Evolutionary conservation across 2,888 invertebrate species (phyloP).

Genomic region (Strigamia maritima): DNA sequence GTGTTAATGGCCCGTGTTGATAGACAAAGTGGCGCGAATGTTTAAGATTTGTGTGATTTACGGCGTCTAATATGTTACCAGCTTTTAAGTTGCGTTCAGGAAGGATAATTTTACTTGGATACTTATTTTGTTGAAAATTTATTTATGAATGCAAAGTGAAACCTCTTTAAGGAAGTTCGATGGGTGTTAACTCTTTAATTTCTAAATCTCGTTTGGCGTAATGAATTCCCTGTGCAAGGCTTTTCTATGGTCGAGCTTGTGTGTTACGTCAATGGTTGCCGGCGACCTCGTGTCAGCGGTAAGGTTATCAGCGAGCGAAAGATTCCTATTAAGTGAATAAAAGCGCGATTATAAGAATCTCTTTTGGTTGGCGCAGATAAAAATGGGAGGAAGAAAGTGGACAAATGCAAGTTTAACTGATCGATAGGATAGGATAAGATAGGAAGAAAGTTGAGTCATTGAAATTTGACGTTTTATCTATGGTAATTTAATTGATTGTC

Average conservation of each 20-base stretch:
- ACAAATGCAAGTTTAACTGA: background rate
- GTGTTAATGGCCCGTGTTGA: background rate
- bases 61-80: background rate
- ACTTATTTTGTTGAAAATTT: background rate
- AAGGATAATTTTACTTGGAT: background rate
- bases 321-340: constrained; percentile 34
- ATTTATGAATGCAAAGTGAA: background rate
- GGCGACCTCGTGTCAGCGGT: constrained; percentile 11
- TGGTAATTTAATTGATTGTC: too few relatives aligned
- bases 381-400: background rate
- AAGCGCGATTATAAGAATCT: constrained; percentile 32
- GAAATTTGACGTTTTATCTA: too few relatives aligned
- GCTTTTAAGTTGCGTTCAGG: background rate
- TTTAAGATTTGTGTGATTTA: background rate
- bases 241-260: background rate
- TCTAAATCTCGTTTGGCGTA: background rate
- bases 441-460: background rate
- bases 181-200: constrained; percentile 29
- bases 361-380: background rate
- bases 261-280: constrained; percentile 13
- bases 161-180: background rate
- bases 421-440: too few relatives aligned
- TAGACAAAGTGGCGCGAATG: background rate
- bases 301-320: constrained; percentile 16
- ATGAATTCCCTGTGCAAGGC: constrained; percentile 1